phyloP scores from a whole-genome alignment of 2,113 vertebrate species.

The Oxyruncus cristatus region DNA sequence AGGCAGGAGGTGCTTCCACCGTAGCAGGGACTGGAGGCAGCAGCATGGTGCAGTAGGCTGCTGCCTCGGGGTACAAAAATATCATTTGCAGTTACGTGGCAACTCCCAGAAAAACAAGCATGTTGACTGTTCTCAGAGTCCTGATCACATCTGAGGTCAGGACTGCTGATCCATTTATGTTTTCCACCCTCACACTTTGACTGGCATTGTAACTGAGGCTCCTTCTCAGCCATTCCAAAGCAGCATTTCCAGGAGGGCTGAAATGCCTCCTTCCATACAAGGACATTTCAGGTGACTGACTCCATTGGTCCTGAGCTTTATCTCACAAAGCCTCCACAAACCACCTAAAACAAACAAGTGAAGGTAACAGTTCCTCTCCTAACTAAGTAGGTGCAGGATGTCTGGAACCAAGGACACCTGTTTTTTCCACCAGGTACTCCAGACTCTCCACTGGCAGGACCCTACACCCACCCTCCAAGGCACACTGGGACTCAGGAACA shows the following conservation, averaged over 20 bases:
- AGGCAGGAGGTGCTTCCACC: not conserved
- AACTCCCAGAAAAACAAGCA: not conserved
- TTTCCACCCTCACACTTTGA: not conserved
- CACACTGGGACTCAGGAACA: fast-evolving
- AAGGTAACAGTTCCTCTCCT: not conserved
- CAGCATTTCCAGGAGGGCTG: not conserved
- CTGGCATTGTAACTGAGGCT: not conserved
- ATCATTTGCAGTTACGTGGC: not conserved
- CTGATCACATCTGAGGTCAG: not conserved
- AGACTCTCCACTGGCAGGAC: not conserved
- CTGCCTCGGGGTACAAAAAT: not conserved
- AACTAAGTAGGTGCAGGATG: too few relatives aligned
- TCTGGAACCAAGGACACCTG: not conserved
- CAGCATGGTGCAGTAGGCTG: not conserved
- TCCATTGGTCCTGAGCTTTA: not conserved
- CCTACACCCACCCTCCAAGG: not conserved
- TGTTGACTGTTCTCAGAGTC: not conserved
- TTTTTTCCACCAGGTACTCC: not conserved
- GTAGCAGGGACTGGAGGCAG: not conserved
- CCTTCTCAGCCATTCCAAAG: not conserved
- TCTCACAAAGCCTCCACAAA: not conserved
- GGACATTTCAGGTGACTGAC: not conserved
- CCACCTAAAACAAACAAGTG: not conserved
- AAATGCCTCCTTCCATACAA: not conserved
- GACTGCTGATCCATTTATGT: not conserved